Evolutionary conservation across 2,888 invertebrate genomes (phyloP).

Genomic region (Chromoteleia sp.): DNA sequence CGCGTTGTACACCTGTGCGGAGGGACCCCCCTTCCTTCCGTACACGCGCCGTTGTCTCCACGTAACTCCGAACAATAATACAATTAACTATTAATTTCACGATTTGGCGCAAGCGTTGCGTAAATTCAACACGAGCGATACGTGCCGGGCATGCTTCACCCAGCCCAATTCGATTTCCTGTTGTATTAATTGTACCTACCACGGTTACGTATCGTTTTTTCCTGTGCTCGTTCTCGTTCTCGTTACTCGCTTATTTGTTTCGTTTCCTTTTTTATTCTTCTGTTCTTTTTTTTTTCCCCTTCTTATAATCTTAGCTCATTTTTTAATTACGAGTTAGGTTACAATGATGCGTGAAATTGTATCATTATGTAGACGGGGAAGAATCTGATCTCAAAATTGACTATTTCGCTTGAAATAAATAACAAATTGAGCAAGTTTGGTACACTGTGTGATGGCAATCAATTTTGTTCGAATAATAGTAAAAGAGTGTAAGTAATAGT

Average conservation of each 20-base stretch:
- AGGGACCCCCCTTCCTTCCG: slow-evolving; percentile 9
- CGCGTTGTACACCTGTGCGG: slow-evolving; percentile 64
- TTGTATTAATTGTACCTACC: slow-evolving; percentile 22
- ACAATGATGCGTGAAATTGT: too few relatives aligned
- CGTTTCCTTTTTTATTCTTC: neutral
- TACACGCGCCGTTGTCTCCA: slow-evolving; percentile 38
- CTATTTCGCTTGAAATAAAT: too few relatives aligned
- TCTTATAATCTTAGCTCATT: too few relatives aligned
- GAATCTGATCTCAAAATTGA: too few relatives aligned
- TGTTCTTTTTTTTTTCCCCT: neutral
- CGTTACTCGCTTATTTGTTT: too few relatives aligned
- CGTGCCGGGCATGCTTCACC: slow-evolving; percentile 50
- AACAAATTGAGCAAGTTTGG: too few relatives aligned
- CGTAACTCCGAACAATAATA: slow-evolving; percentile 65
- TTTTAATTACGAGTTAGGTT: too few relatives aligned
- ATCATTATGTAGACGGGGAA: too few relatives aligned
- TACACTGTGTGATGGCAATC: too few relatives aligned
- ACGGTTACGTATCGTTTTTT: neutral
- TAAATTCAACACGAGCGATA: slow-evolving; percentile 50
- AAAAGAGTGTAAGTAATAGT: too few relatives aligned
- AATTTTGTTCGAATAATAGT: too few relatives aligned
- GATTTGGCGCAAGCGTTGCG: slow-evolving; percentile 63
- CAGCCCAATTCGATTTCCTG: slow-evolving; percentile 30
- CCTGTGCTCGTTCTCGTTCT: too few relatives aligned
- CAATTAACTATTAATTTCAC: slow-evolving; percentile 66